These are phyloP conservation scores for Stegana nigrithorax DNA, from an alignment of 2,888 invertebrate species.

Conservation along the genomic window DNA sequence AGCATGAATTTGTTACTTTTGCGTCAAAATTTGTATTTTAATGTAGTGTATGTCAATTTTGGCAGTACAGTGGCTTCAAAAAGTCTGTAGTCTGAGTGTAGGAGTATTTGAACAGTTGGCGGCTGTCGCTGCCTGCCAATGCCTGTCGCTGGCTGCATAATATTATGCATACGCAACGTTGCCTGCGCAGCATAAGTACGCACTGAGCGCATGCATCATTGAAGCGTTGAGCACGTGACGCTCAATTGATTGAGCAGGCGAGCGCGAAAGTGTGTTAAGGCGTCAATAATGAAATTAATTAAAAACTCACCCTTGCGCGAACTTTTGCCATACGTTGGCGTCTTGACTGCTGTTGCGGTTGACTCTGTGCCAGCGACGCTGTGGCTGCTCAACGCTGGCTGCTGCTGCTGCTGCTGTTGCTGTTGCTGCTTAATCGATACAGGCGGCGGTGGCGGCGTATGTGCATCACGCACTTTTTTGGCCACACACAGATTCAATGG, in stretches of 20 bases:
- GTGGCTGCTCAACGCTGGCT: conserved; percentile 37
- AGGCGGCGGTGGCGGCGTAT: conserved; percentile 36
- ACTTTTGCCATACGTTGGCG: conserved; percentile 33
- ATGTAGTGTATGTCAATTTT: too few relatives aligned
- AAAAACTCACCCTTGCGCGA: conserved; percentile 48
- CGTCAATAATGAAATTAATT: not conserved
- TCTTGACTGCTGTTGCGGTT: conserved; percentile 44
- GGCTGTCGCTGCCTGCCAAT: not conserved
- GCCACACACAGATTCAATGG: conserved; percentile 74
- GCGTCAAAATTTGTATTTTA: too few relatives aligned
- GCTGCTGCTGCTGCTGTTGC: conserved; percentile 49
- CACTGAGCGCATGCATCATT: conserved; percentile 50
- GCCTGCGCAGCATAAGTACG: conserved; percentile 18
- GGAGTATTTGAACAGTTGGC: conserved; percentile 14
- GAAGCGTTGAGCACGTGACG: conserved; percentile 53
- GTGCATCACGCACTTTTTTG: conserved; percentile 64
- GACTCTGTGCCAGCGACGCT: too few relatives aligned
- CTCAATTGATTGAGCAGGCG: conserved; percentile 49
- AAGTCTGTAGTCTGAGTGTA: too few relatives aligned
- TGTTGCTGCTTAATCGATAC: conserved; percentile 37
- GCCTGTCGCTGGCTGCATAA: conserved; percentile 23
- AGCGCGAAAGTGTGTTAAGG: conserved; percentile 36
- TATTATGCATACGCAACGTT: conserved; percentile 47
- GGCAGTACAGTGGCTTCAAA: too few relatives aligned
- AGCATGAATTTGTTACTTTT: too few relatives aligned